These are phyloP conservation scores for Sterrhoptilus dennistouni DNA, from an alignment of 2,113 vertebrate species.

Conservation along the genomic window DNA sequence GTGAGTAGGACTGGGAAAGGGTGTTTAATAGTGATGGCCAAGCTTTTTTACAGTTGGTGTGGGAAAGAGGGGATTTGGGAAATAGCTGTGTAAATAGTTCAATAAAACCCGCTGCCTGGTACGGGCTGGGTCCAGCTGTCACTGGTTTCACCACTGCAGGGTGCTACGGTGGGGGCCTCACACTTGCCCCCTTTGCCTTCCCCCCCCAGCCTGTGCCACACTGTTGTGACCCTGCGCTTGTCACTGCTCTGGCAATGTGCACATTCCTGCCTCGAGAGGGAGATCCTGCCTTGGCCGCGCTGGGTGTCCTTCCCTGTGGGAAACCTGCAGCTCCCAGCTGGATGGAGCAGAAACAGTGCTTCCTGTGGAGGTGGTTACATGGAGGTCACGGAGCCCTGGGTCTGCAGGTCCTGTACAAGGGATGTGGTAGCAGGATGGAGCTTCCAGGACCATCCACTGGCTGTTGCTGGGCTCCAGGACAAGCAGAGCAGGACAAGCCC, in stretches of 20 bases:
- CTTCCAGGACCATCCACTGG: not conserved
- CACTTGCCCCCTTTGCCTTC: not conserved
- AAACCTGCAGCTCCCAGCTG: not conserved
- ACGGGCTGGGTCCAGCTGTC: not conserved
- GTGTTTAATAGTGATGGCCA: not conserved
- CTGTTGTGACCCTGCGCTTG: accelerated
- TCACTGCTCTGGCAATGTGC: not conserved
- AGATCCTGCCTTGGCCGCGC: not conserved
- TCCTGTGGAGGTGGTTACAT: not conserved
- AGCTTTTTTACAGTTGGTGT: not conserved
- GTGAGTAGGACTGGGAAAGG: not conserved
- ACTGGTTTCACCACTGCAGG: not conserved
- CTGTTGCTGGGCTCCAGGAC: not conserved
- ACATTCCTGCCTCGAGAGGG: not conserved
- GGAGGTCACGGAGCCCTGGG: not conserved
- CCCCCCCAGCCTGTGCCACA: not conserved
- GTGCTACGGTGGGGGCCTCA: accelerated
- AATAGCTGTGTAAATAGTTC: not conserved
- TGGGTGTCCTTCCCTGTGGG: not conserved
- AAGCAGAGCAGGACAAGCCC: accelerated
- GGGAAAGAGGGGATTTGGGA: not conserved
- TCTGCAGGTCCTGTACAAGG: not conserved
- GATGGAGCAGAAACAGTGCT: not conserved
- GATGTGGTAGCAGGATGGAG: not conserved
- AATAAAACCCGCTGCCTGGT: conserved; percentile 8